phyloP scores from a whole-genome alignment of 2,113 vertebrate genomes.

The Zingel zingel region DNA sequence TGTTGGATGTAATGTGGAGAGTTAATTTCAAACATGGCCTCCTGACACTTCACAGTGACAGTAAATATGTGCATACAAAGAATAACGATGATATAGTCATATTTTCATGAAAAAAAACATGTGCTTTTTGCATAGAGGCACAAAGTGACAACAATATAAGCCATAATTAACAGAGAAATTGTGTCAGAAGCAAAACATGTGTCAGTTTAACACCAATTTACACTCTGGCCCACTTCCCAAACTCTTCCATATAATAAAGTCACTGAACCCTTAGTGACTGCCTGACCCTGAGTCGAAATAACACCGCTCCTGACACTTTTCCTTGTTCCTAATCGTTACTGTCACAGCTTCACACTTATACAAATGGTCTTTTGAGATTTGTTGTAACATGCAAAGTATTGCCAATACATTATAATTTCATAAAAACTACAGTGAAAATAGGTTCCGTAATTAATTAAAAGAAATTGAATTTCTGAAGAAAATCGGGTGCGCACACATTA shows the following conservation, averaged over 20 bases:
- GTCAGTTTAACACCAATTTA: slow-evolving; percentile 30
- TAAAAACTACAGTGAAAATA: background rate
- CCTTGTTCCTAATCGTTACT: background rate
- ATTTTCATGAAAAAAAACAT: background rate
- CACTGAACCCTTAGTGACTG: background rate
- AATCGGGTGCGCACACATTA: background rate
- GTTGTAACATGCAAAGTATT: background rate
- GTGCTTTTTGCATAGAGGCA: background rate
- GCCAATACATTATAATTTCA: background rate
- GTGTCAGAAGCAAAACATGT: slow-evolving; percentile 18
- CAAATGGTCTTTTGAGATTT: background rate
- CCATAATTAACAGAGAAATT: slow-evolving; percentile 7
- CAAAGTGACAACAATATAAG: background rate
- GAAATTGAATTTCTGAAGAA: background rate
- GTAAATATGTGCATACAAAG: background rate
- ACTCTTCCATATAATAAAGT: background rate
- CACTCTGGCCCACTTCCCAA: slow-evolving; percentile 1
- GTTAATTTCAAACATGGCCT: background rate
- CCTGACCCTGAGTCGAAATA: background rate
- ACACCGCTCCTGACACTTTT: background rate
- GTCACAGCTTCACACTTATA: slow-evolving; percentile 4
- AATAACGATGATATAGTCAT: background rate
- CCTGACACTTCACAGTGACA: background rate
- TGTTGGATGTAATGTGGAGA: background rate
- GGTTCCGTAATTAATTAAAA: background rate